A percentile compares a stretch with the other conserved stretches of the same genome.
These are phyloP conservation scores for Microchirus variegatus DNA, from an alignment of 2,797 vertebrate species.

Conservation along the genomic window DNA sequence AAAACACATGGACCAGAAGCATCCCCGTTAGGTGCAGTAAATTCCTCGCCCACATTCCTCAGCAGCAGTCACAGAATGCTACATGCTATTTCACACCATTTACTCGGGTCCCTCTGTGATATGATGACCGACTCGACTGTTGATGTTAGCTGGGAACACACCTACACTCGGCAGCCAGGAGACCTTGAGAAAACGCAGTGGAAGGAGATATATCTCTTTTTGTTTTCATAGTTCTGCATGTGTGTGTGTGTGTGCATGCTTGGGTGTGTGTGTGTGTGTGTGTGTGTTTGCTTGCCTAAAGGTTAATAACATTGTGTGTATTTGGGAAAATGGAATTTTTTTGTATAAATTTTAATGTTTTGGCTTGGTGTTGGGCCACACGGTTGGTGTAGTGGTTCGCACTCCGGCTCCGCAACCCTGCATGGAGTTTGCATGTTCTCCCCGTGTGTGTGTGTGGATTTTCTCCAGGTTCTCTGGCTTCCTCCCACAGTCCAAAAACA, in stretches of 20 bases:
- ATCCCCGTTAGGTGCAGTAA: conserved; percentile 77
- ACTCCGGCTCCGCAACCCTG: background rate
- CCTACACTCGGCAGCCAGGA: conserved; percentile 51
- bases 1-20: conserved; percentile 75
- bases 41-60: conserved; percentile 76
- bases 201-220: conserved; percentile 57
- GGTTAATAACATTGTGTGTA: background rate
- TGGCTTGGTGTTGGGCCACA: background rate
- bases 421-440: too few species aligned
- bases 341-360: too few species aligned
- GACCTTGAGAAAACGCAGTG: conserved; percentile 51
- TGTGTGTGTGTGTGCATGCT: conserved; percentile 20
- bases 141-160: conserved; percentile 66
- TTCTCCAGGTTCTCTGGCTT: too few species aligned
- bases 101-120: conserved; percentile 70
- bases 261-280: conserved; percentile 20
- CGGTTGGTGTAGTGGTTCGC: too few species aligned
- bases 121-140: conserved; percentile 59
- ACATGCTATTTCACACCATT: conserved; percentile 78
- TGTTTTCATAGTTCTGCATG: conserved; percentile 56
- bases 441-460: too few species aligned
- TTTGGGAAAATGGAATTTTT: background rate
- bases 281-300: conserved; percentile 16
- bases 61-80: conserved; percentile 61
- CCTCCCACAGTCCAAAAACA: too few species aligned